phyloP scores from a whole-genome alignment of 2,113 vertebrate species.

The Apteryx mantelli region DNA sequence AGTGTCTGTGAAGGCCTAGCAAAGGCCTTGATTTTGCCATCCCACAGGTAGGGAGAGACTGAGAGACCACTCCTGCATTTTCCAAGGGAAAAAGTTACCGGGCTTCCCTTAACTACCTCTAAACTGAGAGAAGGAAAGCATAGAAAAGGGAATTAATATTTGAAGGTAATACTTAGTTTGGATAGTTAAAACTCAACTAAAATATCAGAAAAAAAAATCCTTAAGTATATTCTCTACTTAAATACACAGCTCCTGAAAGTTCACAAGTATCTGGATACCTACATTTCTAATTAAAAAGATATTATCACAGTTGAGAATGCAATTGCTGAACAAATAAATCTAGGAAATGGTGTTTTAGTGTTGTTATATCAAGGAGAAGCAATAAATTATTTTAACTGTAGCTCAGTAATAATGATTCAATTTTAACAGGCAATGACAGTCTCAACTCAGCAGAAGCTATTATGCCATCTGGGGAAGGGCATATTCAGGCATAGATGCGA shows the following conservation, averaged over 20 bases:
- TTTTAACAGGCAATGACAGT: neutral
- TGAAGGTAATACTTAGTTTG: neutral
- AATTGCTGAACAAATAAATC: constrained; percentile 27
- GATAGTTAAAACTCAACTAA: constrained; percentile 23
- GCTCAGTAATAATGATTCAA: neutral
- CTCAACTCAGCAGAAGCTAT: neutral
- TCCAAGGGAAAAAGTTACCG: neutral
- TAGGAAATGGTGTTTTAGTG: neutral
- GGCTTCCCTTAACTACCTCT: neutral
- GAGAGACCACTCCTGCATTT: neutral
- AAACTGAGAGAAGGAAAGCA: neutral
- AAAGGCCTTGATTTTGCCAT: neutral
- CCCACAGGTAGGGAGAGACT: neutral
- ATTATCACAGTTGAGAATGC: neutral
- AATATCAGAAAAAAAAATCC: neutral
- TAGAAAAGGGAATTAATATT: neutral
- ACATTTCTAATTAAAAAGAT: constrained; percentile 36
- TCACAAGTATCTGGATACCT: constrained; percentile 9
- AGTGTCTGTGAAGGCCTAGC: neutral
- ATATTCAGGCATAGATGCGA: neutral
- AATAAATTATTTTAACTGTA: constrained; percentile 37
- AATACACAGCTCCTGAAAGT: neutral
- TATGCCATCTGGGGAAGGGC: neutral
- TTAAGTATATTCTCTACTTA: neutral
- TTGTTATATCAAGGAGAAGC: neutral